These are phyloP conservation scores for Cirrhinus molitorella DNA, from an alignment of 2,797 vertebrate genomes.

Conservation along the genomic window DNA sequence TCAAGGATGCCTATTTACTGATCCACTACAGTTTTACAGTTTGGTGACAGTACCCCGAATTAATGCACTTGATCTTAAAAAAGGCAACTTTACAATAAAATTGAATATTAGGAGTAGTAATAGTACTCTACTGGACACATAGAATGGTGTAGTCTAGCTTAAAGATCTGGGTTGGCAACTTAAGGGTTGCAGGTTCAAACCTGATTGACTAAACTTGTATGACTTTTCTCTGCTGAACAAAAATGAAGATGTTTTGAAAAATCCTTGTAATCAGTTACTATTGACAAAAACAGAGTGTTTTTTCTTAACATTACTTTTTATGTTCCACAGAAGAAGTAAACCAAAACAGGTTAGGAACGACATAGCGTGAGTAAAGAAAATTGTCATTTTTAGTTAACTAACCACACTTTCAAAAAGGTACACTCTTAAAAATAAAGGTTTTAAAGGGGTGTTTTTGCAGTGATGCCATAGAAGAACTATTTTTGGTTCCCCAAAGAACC, in stretches of 20 bases:
- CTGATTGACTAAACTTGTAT: not conserved
- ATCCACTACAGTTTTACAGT: too few relatives aligned
- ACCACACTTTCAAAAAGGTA: not conserved
- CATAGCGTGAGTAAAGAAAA: not conserved
- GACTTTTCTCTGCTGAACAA: not conserved
- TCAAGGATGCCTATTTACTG: not conserved
- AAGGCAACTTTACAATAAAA: not conserved
- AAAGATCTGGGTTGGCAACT: not conserved
- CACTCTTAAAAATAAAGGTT: not conserved
- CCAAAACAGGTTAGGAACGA: not conserved
- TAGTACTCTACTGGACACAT: not conserved
- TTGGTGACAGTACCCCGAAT: not conserved
- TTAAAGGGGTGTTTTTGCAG: too few relatives aligned
- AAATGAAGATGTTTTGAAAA: not conserved
- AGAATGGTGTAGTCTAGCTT: not conserved
- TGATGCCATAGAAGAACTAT: too few relatives aligned
- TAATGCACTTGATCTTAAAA: not conserved
- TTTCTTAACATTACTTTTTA: not conserved
- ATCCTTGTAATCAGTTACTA: too few relatives aligned
- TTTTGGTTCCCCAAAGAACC: too few relatives aligned
- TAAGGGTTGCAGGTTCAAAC: not conserved
- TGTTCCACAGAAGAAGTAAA: not conserved
- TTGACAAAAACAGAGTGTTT: not conserved
- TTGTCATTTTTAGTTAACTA: not conserved
- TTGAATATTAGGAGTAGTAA: not conserved